These are phyloP conservation scores for Equus quagga DNA, from an alignment of 2,113 vertebrate species.

Conservation along the genomic window DNA sequence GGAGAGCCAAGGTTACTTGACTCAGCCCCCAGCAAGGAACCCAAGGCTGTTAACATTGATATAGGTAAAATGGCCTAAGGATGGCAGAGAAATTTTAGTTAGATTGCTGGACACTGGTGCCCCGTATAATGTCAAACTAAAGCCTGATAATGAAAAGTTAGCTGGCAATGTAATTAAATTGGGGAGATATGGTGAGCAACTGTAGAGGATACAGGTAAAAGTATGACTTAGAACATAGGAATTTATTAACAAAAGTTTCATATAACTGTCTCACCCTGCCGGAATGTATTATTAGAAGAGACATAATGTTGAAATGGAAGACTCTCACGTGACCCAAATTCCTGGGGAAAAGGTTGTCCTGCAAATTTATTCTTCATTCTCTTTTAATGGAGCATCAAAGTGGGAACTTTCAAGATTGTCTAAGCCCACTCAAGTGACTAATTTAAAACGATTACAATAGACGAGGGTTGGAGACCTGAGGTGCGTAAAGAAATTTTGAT, in stretches of 20 bases:
- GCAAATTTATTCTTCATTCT: neutral
- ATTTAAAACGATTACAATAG: constrained; percentile 64
- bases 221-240: accelerated
- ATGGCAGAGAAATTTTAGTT: neutral
- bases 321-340: neutral
- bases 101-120: neutral
- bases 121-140: neutral
- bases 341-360: neutral
- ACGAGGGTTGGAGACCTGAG: neutral
- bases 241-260: neutral
- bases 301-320: neutral
- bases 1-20: neutral
- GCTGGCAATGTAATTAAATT: neutral
- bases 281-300: neutral
- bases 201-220: neutral
- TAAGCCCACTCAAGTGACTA: constrained; percentile 42
- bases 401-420: neutral
- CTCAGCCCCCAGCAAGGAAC: neutral
- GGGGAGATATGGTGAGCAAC: neutral
- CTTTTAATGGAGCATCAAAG: neutral
- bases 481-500: neutral
- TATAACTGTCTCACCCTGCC: neutral
- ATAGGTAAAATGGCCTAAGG: neutral
- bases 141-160: neutral
- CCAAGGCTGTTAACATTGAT: neutral